A percentile compares a stretch with the other conserved stretches of the same genome.
phyloP scores from a whole-genome alignment of 2,888 invertebrate genomes.

The Itoplectis maculator region DNA sequence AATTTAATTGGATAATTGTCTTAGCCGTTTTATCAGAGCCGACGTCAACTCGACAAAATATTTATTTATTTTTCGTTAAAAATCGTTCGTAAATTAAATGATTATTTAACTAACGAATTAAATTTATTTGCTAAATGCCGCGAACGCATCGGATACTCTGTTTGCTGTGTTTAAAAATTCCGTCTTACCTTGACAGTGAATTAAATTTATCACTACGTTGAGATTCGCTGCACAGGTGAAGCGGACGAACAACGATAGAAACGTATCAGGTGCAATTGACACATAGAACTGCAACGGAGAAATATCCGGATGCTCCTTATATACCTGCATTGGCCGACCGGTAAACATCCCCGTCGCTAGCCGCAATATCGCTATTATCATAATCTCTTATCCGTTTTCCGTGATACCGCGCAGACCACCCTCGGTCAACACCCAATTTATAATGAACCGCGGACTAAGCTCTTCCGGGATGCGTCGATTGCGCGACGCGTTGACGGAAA shows the following conservation, averaged over 20 bases:
- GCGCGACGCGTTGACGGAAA: conserved; percentile 16
- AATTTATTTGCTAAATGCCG: no score
- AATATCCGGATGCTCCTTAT: conserved; percentile 41
- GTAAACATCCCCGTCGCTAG: conserved; percentile 49
- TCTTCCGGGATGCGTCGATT: conserved; percentile 51
- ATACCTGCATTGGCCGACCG: conserved; percentile 27
- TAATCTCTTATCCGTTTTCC: conserved; percentile 60
- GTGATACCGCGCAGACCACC: conserved; percentile 15
- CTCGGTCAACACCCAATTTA: conserved; percentile 59
- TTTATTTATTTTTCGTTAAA: no score
- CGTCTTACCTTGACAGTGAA: background rate
- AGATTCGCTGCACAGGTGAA: background rate
- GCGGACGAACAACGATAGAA: background rate
- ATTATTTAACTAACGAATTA: no score
- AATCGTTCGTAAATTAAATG: no score
- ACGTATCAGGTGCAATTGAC: conserved; percentile 3
- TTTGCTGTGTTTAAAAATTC: background rate
- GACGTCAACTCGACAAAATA: no score
- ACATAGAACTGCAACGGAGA: conserved; percentile 41
- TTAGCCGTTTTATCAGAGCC: no score
- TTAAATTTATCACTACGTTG: conserved; percentile 11
- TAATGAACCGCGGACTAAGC: conserved; percentile 35
- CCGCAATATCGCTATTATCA: conserved; percentile 58
- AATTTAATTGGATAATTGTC: no score
- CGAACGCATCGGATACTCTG: background rate